Conservation (phyloP, 2,888 invertebrate genomes). For the Orthosia gothica region DNA sequence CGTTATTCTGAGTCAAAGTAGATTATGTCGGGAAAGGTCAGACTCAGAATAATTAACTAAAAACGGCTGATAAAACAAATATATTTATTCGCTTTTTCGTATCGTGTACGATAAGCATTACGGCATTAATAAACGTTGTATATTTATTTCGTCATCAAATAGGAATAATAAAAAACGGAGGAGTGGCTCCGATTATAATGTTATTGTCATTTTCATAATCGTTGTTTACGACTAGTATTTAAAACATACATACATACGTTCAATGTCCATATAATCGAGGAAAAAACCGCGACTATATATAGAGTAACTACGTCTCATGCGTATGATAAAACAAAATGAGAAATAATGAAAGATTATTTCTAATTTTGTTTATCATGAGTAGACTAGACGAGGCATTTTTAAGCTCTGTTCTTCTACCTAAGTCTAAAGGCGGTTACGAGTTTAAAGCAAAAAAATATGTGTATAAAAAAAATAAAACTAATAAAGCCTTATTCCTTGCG, state of each 20-base stretch:
- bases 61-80: neutral
- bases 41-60: neutral
- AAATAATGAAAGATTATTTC: neutral
- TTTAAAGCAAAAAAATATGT: too few species aligned
- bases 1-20: neutral
- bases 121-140: neutral
- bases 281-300: neutral
- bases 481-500: too few species aligned
- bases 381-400: neutral
- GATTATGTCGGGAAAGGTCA: conserved; percentile 11
- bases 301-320: neutral
- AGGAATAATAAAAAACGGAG: conserved; percentile 23
- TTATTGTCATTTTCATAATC: conserved; percentile 18
- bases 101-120: neutral
- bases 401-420: neutral
- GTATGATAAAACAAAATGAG: neutral
- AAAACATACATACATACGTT: conserved; percentile 14
- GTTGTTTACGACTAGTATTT: conserved; percentile 23
- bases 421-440: too few species aligned
- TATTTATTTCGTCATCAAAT: conserved; percentile 25
- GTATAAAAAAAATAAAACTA: too few species aligned
- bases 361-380: too few species aligned
- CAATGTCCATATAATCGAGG: neutral
- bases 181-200: conserved; percentile 38
- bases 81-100: neutral